phyloP scores from a whole-genome alignment of 2,888 invertebrate species.

The Lucinisca nassula region DNA sequence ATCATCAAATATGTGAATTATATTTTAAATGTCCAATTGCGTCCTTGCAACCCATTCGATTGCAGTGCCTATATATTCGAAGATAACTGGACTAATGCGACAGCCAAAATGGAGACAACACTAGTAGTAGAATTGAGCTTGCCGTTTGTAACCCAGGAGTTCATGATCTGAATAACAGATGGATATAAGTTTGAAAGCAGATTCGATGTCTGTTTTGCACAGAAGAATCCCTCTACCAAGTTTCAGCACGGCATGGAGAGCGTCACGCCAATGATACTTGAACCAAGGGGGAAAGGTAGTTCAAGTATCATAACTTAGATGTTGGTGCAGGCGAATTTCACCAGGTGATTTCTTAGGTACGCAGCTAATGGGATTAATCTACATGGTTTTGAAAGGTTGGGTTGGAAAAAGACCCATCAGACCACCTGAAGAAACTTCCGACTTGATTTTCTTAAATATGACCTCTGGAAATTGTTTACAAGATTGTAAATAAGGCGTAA shows the following conservation, averaged over 20 bases:
- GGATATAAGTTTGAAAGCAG: constrained; percentile 44
- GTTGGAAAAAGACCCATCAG: constrained; percentile 27
- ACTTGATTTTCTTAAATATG: background rate
- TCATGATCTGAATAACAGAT: constrained; percentile 36
- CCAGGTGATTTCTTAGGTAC: constrained; percentile 29
- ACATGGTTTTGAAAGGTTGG: background rate
- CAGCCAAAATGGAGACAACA: constrained; percentile 46
- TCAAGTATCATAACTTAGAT: too few species aligned
- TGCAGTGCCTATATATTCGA: constrained; percentile 46
- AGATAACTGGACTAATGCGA: constrained; percentile 19
- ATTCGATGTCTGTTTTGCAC: constrained; percentile 42
- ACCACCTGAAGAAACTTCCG: constrained; percentile 1
- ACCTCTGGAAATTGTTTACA: constrained; percentile 6
- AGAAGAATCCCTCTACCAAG: constrained; percentile 23
- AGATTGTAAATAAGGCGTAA: constrained; percentile 14
- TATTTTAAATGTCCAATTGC: background rate
- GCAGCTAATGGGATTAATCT: background rate
- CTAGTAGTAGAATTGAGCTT: constrained; percentile 36
- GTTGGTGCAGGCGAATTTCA: constrained; percentile 21
- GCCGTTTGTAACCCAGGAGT: constrained; percentile 42
- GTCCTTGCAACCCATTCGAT: constrained; percentile 20
- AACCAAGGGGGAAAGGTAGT: constrained; percentile 10
- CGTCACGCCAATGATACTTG: background rate
- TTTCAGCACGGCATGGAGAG: too few species aligned
- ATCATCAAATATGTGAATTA: constrained; percentile 49